A percentile compares a stretch with the other conserved stretches of the same genome.
phyloP scores from a whole-genome alignment of 2,797 vertebrate genomes.

The Chiroxiphia lanceolata region DNA sequence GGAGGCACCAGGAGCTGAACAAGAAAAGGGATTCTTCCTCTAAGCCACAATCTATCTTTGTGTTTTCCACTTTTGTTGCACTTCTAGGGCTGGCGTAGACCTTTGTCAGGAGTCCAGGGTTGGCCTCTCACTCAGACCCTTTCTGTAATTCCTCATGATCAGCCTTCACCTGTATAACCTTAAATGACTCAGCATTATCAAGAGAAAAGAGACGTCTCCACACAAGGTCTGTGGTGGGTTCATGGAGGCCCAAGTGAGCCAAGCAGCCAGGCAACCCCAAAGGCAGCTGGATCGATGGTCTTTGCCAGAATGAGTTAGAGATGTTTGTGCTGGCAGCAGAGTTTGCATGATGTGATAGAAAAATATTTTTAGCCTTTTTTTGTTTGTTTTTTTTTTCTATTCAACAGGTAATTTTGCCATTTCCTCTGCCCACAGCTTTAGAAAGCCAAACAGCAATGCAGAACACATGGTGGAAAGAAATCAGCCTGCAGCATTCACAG shows the following conservation, averaged over 20 bases:
- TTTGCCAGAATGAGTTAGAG: not conserved
- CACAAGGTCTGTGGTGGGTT: not conserved
- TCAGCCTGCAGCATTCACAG: not conserved
- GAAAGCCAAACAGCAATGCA: not conserved
- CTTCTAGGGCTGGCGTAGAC: not conserved
- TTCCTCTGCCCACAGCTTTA: not conserved
- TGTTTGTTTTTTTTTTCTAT: not conserved
- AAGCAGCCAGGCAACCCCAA: not conserved
- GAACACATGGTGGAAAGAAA: not conserved
- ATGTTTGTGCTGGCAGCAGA: not conserved
- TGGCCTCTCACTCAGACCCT: not conserved
- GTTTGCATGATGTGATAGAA: not conserved
- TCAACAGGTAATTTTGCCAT: not conserved
- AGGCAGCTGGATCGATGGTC: not conserved
- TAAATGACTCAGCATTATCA: not conserved
- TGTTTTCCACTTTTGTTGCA: fast-evolving
- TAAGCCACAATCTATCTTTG: not conserved
- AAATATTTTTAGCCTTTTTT: not conserved
- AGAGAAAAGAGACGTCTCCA: not conserved
- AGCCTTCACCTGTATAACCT: not conserved
- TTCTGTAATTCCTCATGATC: not conserved
- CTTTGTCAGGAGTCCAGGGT: not conserved
- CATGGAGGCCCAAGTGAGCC: not conserved
- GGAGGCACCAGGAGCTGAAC: not conserved
- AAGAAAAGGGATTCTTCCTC: not conserved